Percentiles rank a stretch among this genome's conserved stretches.
phyloP scores from a whole-genome alignment of 2,113 vertebrate genomes.

The Neodon shergylaensis region DNA sequence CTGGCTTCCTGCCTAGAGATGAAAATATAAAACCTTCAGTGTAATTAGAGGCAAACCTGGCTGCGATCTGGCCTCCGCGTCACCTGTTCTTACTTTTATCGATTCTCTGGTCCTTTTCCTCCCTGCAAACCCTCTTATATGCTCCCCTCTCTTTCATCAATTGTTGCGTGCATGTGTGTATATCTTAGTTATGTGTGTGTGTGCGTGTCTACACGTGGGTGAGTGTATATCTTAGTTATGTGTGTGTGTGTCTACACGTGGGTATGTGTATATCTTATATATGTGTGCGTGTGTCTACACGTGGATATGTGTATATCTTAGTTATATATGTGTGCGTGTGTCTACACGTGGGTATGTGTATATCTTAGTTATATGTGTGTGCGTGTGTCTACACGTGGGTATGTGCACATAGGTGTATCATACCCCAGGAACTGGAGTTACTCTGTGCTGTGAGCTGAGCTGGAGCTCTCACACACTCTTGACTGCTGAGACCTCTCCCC shows the following conservation, averaged over 20 bases:
- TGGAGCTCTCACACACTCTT: not conserved
- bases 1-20: not conserved
- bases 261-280: too few species aligned
- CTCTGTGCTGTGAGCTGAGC: not conserved
- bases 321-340: too few species aligned
- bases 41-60: not conserved
- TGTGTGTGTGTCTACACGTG: too few species aligned
- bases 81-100: not conserved
- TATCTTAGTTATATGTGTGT: not conserved
- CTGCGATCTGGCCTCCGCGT: not conserved
- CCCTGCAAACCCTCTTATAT: not conserved
- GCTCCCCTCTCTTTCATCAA: not conserved
- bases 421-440: not conserved
- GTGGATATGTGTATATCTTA: not conserved
- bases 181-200: too few species aligned
- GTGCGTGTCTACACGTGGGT: too few species aligned
- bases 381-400: not conserved
- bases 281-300: too few species aligned
- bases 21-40: not conserved
- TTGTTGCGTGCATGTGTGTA: not conserved
- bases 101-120: not conserved
- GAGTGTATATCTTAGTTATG: accelerated
- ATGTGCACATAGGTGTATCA: not conserved
- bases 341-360: not conserved
- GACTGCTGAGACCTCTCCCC: not conserved